These are phyloP conservation scores for Anas platyrhynchos DNA, from an alignment of 2,113 vertebrate genomes.

Conservation along the genomic window DNA sequence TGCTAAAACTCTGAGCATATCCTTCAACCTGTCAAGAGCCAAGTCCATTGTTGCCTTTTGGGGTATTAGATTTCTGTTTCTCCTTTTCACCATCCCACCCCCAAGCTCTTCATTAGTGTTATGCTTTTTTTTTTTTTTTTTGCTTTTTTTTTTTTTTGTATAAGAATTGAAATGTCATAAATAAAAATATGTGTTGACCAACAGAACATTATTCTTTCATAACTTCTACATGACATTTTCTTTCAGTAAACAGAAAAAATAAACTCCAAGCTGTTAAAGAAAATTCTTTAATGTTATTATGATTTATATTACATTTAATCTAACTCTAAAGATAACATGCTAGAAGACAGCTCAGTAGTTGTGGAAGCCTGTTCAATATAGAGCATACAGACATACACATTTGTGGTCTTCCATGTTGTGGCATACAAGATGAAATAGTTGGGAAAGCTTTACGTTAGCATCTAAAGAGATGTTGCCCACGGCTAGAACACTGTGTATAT, in stretches of 20 bases:
- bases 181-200: neutral
- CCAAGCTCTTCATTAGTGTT: neutral
- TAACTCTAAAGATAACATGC: neutral
- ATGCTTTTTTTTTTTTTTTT: neutral
- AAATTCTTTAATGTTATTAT: neutral
- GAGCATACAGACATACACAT: neutral
- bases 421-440: slow-evolving; percentile 21
- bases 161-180: neutral
- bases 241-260: neutral
- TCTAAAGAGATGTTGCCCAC: slow-evolving; percentile 23
- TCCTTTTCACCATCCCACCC: neutral
- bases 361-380: neutral
- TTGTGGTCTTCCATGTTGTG: neutral
- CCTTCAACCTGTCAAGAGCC: slow-evolving; percentile 24
- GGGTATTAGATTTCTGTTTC: slow-evolving; percentile 7
- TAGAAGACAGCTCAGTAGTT: neutral
- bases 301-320: neutral
- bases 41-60: slow-evolving; percentile 27
- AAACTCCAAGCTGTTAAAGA: neutral
- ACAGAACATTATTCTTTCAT: neutral
- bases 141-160: neutral
- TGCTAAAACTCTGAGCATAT: slow-evolving; percentile 35
- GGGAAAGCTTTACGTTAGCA: neutral
- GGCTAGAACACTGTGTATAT: slow-evolving; percentile 27
- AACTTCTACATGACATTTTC: neutral